Evolutionary conservation across 2,113 vertebrate species (phyloP), one percentile per base, ranked within the genome.

Genomic region (Ctenomys sociabilis): DNA sequence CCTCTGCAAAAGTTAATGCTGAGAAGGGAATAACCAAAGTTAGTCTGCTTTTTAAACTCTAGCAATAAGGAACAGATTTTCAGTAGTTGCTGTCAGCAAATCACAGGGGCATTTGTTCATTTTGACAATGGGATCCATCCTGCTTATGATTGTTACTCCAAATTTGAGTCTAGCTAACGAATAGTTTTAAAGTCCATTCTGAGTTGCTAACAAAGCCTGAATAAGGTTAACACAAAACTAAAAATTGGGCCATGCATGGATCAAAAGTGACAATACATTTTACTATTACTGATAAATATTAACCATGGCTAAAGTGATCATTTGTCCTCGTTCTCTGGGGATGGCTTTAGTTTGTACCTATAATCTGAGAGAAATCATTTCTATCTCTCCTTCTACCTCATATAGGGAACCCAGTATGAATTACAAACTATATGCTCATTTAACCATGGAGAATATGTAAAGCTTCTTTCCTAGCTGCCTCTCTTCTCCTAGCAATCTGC

Each of bases 361-460:
- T 68, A 43, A n/a, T 83, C 12, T 13, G 4, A 52, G 17, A 17
- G 89, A 49, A 89, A 57, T 68, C 30, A 49, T 17, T 37, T 13
- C 1, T 54, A 35, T 14, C 17, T 35, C 59, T n/a, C 40, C 12
- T 16, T 59, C 21, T 85, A 30, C 4, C 66, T 30, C 37, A 32
- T 16, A 3, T 7, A 7, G n/a, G 22, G 10, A 16, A 17, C 19
- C 83, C 3, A 1, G 6, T 2, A 16, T 16, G 7, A 77, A 68
- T 40, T 68, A 68, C 0, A 54, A 66, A 63, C 17, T n/a, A 30
- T 3, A 10, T 0, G 0, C 24, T 70, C 30, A n/a, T 19, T 54
- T 6, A 40, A 35, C 45, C 26, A 0, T 1, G 24, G 35, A 28
- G 21, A 49, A 59, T 3, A 11, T 1, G 12, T 6, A 35, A 4